Evolutionary conservation across 2,888 invertebrate genomes (phyloP).

Genomic region (Acleris literana): DNA sequence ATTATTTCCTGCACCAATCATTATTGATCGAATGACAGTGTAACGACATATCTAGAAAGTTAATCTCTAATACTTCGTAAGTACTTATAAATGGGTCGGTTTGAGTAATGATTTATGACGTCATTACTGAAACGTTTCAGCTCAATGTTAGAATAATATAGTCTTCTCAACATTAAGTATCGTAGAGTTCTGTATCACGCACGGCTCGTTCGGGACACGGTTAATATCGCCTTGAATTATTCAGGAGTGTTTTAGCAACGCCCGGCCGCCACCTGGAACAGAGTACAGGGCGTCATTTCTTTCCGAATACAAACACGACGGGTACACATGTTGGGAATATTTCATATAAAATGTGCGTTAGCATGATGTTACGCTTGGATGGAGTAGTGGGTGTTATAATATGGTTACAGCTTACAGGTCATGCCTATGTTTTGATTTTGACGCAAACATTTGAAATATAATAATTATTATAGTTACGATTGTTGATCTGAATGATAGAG

Average conservation of each 20-base stretch:
- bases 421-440: too few species aligned
- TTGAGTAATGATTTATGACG: conserved; percentile 23
- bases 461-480: too few species aligned
- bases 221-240: conserved; percentile 79
- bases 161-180: conserved; percentile 55
- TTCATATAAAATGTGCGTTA: conserved; percentile 1
- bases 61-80: conserved; percentile 7
- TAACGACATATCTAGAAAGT: conserved; percentile 1
- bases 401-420: too few species aligned
- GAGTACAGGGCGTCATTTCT: conserved; percentile 74
- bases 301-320: conserved; percentile 47
- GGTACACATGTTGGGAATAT: background rate
- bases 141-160: conserved; percentile 37
- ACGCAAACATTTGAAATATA: too few species aligned
- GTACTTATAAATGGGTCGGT: conserved; percentile 7
- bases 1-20: background rate
- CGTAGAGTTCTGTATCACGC: conserved; percentile 52
- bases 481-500: too few species aligned
- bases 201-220: conserved; percentile 58
- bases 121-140: conserved; percentile 17
- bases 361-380: too few species aligned
- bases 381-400: too few species aligned
- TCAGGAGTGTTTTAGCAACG: conserved; percentile 75
- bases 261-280: conserved; percentile 75
- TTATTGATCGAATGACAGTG: background rate